Evolutionary conservation across 2,797 vertebrate species (phyloP).

Genomic region (Bovichtus diacanthus): DNA sequence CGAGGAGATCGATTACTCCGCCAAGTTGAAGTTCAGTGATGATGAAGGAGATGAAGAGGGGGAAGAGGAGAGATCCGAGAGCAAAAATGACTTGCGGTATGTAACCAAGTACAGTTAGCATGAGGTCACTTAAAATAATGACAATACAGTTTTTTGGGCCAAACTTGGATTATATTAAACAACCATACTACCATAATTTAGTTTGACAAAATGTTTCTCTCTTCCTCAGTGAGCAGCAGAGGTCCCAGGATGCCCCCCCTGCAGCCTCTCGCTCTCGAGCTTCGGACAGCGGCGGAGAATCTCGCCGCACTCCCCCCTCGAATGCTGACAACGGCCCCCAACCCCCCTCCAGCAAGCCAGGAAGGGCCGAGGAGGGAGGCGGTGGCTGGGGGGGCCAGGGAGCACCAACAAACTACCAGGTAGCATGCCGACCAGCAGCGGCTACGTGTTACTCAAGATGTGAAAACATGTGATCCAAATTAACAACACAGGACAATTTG

Average conservation of each 20-base stretch:
- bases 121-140: neutral
- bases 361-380: constrained; percentile 89
- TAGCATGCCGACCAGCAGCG: constrained; percentile 62
- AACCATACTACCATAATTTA: neutral
- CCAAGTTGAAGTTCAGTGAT: constrained; percentile 96
- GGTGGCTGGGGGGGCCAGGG: constrained; percentile 82
- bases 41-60: constrained; percentile 94
- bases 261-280: constrained; percentile 74
- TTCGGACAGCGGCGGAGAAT: constrained; percentile 81
- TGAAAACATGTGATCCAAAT: constrained; percentile 16
- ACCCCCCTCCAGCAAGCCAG: constrained; percentile 87
- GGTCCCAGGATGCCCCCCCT: constrained; percentile 77
- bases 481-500: neutral
- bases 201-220: neutral
- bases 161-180: neutral
- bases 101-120: constrained; percentile 23
- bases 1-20: constrained; percentile 97
- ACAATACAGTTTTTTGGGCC: neutral
- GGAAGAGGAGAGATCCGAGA: constrained; percentile 85
- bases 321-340: constrained; percentile 81
- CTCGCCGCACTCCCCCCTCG: constrained; percentile 81
- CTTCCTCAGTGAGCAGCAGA: constrained; percentile 77
- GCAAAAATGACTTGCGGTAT: constrained; percentile 83
- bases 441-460: neutral
- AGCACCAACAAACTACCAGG: constrained; percentile 86